Evolutionary conservation across 2,797 vertebrate genomes (phyloP).

Genomic region (Alfaro cultratus): DNA sequence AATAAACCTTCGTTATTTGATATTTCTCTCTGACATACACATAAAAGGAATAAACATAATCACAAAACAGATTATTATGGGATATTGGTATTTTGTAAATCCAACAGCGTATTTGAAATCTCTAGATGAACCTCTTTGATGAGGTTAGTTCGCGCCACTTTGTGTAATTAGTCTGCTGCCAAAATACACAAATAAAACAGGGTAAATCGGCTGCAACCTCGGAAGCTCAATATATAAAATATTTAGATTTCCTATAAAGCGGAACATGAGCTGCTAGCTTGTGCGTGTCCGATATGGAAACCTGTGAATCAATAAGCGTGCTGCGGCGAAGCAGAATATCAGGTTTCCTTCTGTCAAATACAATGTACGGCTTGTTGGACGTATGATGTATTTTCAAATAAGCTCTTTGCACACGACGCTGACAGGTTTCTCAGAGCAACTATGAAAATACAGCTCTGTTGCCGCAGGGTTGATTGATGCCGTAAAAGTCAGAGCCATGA

Average conservation of each 20-base stretch:
- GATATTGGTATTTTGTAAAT: neutral
- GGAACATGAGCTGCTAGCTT: conserved; percentile 54
- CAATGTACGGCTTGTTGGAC: conserved; percentile 23
- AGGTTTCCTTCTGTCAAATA: conserved; percentile 42
- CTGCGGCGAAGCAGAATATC: conserved; percentile 45
- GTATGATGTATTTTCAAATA: conserved; percentile 24
- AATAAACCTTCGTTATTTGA: neutral
- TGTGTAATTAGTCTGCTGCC: conserved; percentile 20
- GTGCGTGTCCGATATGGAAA: conserved; percentile 47
- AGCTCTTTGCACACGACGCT: conserved; percentile 17
- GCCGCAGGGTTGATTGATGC: conserved; percentile 50
- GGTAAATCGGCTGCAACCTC: neutral
- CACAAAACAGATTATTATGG: neutral
- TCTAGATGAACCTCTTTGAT: neutral
- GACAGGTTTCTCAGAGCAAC: conserved; percentile 31
- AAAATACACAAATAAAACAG: conserved; percentile 25
- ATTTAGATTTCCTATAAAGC: conserved; percentile 57
- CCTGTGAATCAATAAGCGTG: conserved; percentile 60
- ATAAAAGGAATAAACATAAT: neutral
- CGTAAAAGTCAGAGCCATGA: conserved; percentile 58
- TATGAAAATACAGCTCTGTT: conserved; percentile 15
- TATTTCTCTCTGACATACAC: neutral
- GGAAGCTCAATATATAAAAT: conserved; percentile 41
- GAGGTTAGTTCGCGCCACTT: neutral
- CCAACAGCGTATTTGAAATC: neutral